Evolutionary conservation across 1,140 invertebrate species (phyloP).

Genomic region (Araneus ventricosus): DNA sequence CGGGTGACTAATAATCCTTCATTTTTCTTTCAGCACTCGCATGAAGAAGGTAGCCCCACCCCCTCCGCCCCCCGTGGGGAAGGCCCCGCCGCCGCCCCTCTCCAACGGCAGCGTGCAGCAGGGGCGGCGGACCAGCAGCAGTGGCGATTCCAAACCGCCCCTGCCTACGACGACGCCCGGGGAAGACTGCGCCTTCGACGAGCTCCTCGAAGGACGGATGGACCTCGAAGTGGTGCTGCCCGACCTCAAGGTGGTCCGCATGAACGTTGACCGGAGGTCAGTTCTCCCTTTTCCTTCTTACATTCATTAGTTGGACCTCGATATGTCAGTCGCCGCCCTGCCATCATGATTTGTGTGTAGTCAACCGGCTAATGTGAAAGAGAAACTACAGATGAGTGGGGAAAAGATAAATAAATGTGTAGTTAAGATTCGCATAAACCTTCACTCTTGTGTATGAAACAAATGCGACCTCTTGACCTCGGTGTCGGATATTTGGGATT

Average conservation of each 20-base stretch:
- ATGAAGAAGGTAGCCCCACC: constrained; percentile 73
- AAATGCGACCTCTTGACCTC: too few species aligned
- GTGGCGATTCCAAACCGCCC: background rate
- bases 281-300: constrained; percentile 20
- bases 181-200: constrained; percentile 80
- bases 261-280: constrained; percentile 87
- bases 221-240: constrained; percentile 86
- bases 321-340: too few species aligned
- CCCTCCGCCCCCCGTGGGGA: constrained; percentile 47
- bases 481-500: too few species aligned
- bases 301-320: too few species aligned
- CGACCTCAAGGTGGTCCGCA: constrained; percentile 83
- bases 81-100: constrained; percentile 18
- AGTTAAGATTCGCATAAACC: too few species aligned
- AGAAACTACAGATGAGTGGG: too few species aligned
- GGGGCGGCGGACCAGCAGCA: background rate
- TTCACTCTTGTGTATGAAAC: too few species aligned
- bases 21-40: constrained; percentile 62
- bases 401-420: too few species aligned
- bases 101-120: constrained; percentile 43
- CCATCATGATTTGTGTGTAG: too few species aligned
- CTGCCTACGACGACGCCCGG: constrained; percentile 72
- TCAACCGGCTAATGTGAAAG: too few species aligned
- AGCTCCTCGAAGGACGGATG: constrained; percentile 88
- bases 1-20: background rate